Evolutionary conservation across 2,113 vertebrate genomes (phyloP).

Genomic region (Ceyx cyanopectus): DNA sequence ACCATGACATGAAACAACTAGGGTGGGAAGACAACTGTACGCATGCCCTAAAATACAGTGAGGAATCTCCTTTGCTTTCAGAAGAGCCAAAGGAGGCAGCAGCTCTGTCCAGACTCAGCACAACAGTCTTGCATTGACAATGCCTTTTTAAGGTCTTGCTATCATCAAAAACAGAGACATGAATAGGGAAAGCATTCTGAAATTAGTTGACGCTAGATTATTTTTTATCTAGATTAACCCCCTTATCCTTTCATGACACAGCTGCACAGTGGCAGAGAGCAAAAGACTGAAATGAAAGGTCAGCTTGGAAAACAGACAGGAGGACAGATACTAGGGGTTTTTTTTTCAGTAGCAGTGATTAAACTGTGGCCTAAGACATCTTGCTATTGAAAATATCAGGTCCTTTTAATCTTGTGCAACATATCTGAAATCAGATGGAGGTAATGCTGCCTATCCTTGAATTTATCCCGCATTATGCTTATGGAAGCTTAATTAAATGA

Average conservation of each 20-base stretch:
- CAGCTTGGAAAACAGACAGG: background rate
- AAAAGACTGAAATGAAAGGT: background rate
- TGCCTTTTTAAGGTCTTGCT: background rate
- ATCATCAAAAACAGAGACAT: background rate
- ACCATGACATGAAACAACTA: background rate
- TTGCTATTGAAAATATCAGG: background rate
- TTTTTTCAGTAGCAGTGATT: background rate
- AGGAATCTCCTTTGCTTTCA: background rate
- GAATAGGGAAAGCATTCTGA: background rate
- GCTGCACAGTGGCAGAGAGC: background rate
- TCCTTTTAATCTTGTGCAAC: background rate
- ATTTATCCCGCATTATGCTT: background rate
- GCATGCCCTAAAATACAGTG: background rate
- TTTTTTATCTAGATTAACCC: slow-evolving; percentile 6
- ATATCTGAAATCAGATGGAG: background rate
- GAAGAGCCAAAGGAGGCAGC: background rate
- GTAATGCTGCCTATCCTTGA: background rate
- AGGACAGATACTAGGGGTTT: background rate
- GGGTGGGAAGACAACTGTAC: background rate
- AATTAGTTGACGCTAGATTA: background rate
- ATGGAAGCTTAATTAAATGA: background rate
- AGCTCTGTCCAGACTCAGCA: background rate
- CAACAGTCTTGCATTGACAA: background rate
- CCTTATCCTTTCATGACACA: background rate
- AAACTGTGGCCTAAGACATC: background rate